Evolutionary conservation across 2,113 vertebrate genomes (phyloP).

Genomic region (Pongo abelii): DNA sequence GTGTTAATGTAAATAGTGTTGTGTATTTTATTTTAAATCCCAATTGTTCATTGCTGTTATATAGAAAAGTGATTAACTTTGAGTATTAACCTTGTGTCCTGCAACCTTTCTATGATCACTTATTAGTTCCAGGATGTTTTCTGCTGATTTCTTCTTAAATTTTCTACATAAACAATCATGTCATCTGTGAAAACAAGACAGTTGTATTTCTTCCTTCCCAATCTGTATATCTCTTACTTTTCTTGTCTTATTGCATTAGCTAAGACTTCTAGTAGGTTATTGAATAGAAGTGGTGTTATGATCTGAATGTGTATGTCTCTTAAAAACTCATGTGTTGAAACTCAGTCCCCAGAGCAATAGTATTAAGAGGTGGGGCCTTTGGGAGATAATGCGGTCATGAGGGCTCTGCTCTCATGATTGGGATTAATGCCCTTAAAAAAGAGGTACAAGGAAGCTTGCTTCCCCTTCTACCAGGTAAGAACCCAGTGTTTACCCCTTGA

Average conservation of each 20-base stretch:
- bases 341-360: neutral
- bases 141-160: neutral
- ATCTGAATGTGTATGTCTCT: neutral
- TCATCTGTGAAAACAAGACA: neutral
- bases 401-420: neutral
- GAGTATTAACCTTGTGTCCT: neutral
- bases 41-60: neutral
- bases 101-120: neutral
- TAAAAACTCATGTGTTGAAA: neutral
- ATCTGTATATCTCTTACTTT: neutral
- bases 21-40: neutral
- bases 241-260: constrained; percentile 1
- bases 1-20: neutral
- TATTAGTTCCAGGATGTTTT: neutral
- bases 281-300: neutral
- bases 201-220: neutral
- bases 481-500: neutral
- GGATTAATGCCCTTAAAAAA: neutral
- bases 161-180: neutral
- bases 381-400: neutral
- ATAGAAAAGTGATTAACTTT: neutral
- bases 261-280: neutral
- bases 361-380: neutral
- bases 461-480: neutral
- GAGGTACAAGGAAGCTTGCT: neutral